Percentiles rank a stretch among this genome's conserved stretches.
Conservation (phyloP, 2,888 invertebrate species). For the Platerodrilus igneus region DNA sequence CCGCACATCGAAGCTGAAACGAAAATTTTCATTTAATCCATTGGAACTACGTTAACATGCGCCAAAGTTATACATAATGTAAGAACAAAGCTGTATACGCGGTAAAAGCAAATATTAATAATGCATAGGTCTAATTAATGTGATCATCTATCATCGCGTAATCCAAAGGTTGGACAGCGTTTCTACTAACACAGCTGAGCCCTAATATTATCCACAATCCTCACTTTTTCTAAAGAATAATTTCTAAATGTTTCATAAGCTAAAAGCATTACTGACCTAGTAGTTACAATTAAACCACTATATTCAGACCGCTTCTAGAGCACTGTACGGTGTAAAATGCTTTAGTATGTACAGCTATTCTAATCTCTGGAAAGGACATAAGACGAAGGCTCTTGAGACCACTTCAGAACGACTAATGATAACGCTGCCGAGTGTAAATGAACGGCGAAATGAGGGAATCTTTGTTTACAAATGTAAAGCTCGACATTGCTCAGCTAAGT, state of each 20-base stretch:
- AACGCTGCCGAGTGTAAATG: conserved; percentile 39
- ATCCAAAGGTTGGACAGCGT: conserved; percentile 29
- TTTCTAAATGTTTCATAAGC: conserved; percentile 3
- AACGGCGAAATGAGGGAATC: conserved; percentile 38
- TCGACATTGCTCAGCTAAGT: too few relatives aligned
- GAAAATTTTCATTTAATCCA: conserved; percentile 24
- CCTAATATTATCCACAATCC: conserved; percentile 2
- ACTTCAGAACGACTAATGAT: conserved; percentile 39
- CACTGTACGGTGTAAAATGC: conserved; percentile 4
- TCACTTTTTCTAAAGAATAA: not conserved
- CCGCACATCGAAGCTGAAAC: conserved; percentile 77
- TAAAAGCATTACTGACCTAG: too few relatives aligned
- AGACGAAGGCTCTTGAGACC: conserved; percentile 33
- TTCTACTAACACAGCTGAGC: conserved; percentile 25
- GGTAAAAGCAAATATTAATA: too few relatives aligned
- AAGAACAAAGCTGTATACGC: too few relatives aligned
- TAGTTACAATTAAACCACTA: too few relatives aligned
- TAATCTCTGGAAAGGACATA: conserved; percentile 13
- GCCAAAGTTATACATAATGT: too few relatives aligned
- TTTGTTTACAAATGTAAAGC: conserved; percentile 29
- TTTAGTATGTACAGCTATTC: conserved; percentile 10
- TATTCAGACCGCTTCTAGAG: conserved; percentile 13
- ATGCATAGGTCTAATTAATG: conserved; percentile 26
- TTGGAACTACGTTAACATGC: too few relatives aligned
- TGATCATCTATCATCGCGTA: conserved; percentile 29